Percentiles rank a stretch among this genome's conserved stretches.
Conservation (phyloP, 2,888 invertebrate species). For the Polia nebulosa region DNA sequence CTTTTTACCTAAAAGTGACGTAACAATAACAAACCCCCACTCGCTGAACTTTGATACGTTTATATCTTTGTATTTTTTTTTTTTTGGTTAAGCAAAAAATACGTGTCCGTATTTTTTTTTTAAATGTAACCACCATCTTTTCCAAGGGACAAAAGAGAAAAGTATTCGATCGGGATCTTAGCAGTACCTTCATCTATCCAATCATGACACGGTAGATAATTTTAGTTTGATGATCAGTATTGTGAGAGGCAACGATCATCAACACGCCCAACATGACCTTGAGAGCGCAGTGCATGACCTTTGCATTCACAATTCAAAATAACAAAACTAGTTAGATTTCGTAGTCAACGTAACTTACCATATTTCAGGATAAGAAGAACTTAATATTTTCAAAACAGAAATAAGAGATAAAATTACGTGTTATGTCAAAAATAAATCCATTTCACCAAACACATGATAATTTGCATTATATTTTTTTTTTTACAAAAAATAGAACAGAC, state of each 20-base stretch:
- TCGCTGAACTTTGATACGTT: too few species aligned
- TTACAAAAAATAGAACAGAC: too few species aligned
- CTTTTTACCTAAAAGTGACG: too few species aligned
- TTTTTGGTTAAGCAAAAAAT: too few species aligned
- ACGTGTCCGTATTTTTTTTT: too few species aligned
- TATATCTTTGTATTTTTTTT: too few species aligned
- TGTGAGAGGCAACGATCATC: not conserved
- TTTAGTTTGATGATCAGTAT: constrained; percentile 15
- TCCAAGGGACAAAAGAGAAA: too few species aligned
- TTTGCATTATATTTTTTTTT: not conserved
- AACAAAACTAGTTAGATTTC: constrained; percentile 15
- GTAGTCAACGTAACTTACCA: constrained; percentile 5
- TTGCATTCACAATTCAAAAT: constrained; percentile 22
- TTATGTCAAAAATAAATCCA: too few species aligned
- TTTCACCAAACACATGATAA: not conserved
- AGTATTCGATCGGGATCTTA: too few species aligned
- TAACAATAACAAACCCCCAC: too few species aligned
- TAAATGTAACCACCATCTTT: too few species aligned
- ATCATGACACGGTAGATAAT: constrained; percentile 8
- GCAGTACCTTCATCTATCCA: not conserved
- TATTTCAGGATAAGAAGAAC: constrained; percentile 15
- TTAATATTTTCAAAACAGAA: not conserved
- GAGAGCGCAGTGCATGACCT: constrained; percentile 28
- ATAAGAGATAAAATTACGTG: not conserved
- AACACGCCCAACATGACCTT: constrained; percentile 20